Percentiles rank a stretch among this genome's conserved stretches.
Conservation (phyloP, 2,797 vertebrate species). For the Artibeus jamaicensis region DNA sequence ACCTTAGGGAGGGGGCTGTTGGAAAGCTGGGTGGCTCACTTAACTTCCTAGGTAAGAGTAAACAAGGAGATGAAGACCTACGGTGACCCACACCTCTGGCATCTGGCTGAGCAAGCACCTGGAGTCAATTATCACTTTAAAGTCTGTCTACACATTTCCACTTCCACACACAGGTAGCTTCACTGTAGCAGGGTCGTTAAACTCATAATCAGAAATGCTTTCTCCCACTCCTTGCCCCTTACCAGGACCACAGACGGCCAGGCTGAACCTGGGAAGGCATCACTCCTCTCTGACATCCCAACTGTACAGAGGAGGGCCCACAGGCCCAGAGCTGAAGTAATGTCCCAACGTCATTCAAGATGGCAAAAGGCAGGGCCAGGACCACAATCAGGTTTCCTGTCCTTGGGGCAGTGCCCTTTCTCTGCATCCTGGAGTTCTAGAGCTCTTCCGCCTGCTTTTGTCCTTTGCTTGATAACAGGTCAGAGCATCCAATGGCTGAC, state of each 20-base stretch:
- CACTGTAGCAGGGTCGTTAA: rapidly evolving
- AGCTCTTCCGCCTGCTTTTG: neutral
- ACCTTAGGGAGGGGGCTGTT: neutral
- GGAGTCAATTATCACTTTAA: neutral
- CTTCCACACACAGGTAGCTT: neutral
- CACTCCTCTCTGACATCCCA: rapidly evolving
- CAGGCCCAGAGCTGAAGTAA: neutral
- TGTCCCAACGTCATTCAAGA: neutral
- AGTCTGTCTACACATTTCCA: neutral
- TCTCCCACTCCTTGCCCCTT: neutral
- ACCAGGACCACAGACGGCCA: neutral
- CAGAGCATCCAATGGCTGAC: constrained; percentile 18
- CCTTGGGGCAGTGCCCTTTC: neutral
- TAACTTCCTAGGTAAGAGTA: neutral
- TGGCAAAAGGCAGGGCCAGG: neutral
- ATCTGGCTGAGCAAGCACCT: neutral
- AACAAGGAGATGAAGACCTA: rapidly evolving
- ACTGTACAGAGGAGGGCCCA: neutral
- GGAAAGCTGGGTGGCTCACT: neutral
- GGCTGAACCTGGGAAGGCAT: neutral
- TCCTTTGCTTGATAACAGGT: neutral
- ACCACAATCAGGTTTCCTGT: neutral
- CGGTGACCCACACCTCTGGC: rapidly evolving
- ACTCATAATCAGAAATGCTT: neutral
- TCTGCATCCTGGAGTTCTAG: neutral